Base-by-base conservation (phyloP, 1,140 invertebrate genomes). In the Drosophila tsacasi region DNA sequence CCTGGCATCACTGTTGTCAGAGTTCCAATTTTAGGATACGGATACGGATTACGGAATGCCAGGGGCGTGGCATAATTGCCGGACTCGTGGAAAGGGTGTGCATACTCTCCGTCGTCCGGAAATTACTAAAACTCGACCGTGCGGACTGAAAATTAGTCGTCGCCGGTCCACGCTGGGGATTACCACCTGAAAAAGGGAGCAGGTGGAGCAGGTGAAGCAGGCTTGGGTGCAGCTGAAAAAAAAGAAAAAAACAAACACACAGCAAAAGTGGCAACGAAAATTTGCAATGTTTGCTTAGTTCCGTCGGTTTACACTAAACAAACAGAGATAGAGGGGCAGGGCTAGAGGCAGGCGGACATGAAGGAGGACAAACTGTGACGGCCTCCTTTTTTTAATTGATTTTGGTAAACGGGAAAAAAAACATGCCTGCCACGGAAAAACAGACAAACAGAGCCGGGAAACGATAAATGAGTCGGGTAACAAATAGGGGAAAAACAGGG, bases 41-140 rank as follows among this genome's bases (percentile, higher is more conserved):
- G 25, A 52, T 52, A 54, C 10, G 37, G 37, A 66, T 30, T 61
- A 19, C 32, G 44, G 23, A 58, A 37, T 40, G 42, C n/a, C 42
- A 30, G 5, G 42, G 62, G 58, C 47, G 74, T 74, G 74, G 49
- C 80, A 84, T 84, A 76, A 83, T 83, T 84, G 81, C 66, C 73
- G 65, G 57, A 76, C 69, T 46, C 57, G 25, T 50, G 37, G 17
- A 32, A 65, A 62, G 37, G 57, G 8, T 62, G 32, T 60, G 57
- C 57, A 27, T 58, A 13, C 15, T 27, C 50, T 15, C 27, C 42
- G n/a, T 32, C 17, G 44, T 52, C 79, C 77, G 82, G 78, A 84
- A 84, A 85, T 85, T 81, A 55, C 81, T 52, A 71, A 83, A 83
- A 83, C 66, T 84, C 79, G 71, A 58, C 46, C 76, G 76, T 80